phyloP scores from a whole-genome alignment of 1,140 invertebrate species.

The Drosophila bifasciata region DNA sequence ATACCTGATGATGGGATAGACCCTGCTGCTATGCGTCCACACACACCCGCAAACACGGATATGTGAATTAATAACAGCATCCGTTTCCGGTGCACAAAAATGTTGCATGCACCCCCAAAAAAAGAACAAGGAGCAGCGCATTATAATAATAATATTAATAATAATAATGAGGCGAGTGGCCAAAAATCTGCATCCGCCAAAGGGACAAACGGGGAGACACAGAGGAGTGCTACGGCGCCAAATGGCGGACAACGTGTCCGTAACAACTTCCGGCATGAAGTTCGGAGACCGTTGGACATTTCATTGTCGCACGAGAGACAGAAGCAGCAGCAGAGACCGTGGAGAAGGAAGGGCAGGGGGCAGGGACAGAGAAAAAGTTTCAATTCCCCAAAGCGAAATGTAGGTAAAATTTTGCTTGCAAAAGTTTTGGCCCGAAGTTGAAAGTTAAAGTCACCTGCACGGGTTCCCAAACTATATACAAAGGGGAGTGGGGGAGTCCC shows the following conservation, averaged over 20 bases:
- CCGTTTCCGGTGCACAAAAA: conserved; percentile 71
- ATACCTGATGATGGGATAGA: conserved; percentile 41
- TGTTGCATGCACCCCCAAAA: conserved; percentile 9
- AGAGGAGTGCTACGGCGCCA: conserved; percentile 51
- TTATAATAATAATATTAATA: conserved; percentile 68
- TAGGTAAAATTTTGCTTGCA: conserved; percentile 55
- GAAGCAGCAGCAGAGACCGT: no score
- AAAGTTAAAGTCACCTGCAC: conserved; percentile 75
- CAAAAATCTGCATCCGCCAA: conserved; percentile 30
- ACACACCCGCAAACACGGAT: conserved; percentile 39
- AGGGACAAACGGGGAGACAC: conserved; percentile 26
- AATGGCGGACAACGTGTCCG: conserved; percentile 66
- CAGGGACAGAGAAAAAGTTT: conserved; percentile 28
- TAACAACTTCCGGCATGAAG: conserved; percentile 71
- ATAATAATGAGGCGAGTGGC: conserved; percentile 58
- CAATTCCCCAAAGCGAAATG: conserved; percentile 25
- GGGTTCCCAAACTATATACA: conserved; percentile 73
- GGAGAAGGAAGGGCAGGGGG: no score
- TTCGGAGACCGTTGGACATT: conserved; percentile 17
- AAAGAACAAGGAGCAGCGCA: background rate
- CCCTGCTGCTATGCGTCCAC: conserved; percentile 1
- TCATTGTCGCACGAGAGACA: conserved; percentile 22
- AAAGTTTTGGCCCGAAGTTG: conserved; percentile 46
- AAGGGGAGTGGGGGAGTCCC: conserved; percentile 19
- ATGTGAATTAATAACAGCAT: conserved; percentile 79